Evolutionary conservation across 2,797 vertebrate species (phyloP), one percentile per base, ranked within the genome.

Genomic region (Sebastes minor): DNA sequence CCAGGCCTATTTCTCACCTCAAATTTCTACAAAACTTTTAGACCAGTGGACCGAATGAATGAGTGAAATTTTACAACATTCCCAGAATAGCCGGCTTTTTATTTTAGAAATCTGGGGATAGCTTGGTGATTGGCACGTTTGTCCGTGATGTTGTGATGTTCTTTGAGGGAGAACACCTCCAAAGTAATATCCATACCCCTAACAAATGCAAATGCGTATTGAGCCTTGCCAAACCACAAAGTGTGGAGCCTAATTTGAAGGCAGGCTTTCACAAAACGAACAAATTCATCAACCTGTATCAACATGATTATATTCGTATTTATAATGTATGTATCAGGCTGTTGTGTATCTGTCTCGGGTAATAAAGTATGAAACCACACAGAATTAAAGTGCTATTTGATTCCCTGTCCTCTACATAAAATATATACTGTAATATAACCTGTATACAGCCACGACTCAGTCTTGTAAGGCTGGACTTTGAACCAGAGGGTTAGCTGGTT

Each of bases 401-500:
- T 12, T 57, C 65, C 59, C 62, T 66, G 71, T 35, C 4, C 42
- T 2, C 46, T 61, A 18, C 55, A 46, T 46, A 32, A 56, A 67
- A 42, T 4, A 32, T 32, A 20, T 5, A 55, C 6, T 42, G 23
- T 20, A 64, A 25, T 59, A 38, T 27, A n/a, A 35, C 38, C 49
- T 30, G 9, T 22, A 62, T 30, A 10, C 2, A 35, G 27, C 46
- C 6, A 49, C 38, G 56, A 35, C 42, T 62, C 14, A 22, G 33
- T 69, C 28, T 33, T 80, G 30, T 70, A n/a, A 32, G 27, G 25
- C 71, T 56, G 68, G 23, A 46, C 57, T 81, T 71, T 71, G 56
- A 78, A 76, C 9, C 65, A 62, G 61, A 77, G 52, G 52, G 27
- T 33, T 35, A 75, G 35, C 63, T 83, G 20, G 71, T 82, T 52